A percentile compares a stretch with the other conserved stretches of the same genome.
Evolutionary conservation across 2,888 invertebrate genomes (phyloP).

Genomic region (Pseudeuparius sepicola): DNA sequence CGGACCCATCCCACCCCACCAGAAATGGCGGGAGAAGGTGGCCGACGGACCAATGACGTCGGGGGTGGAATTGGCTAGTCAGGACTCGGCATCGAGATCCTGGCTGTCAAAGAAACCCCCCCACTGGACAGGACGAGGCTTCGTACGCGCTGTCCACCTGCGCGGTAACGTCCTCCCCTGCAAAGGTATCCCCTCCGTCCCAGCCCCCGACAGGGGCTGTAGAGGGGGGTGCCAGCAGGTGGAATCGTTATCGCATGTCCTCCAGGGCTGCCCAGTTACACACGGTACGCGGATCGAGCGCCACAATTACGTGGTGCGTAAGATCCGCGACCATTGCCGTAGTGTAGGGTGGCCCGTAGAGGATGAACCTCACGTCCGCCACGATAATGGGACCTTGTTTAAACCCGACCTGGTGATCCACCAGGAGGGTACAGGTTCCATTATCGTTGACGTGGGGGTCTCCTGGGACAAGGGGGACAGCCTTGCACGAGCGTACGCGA

Average conservation of each 20-base stretch:
- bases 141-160: slow-evolving; percentile 23
- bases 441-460: no score
- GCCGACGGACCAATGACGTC: slow-evolving; percentile 9
- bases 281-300: slow-evolving; percentile 22
- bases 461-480: background rate
- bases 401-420: no score
- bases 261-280: slow-evolving; percentile 22
- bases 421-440: slow-evolving; percentile 13
- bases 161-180: slow-evolving; percentile 23
- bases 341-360: slow-evolving; percentile 8
- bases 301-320: no score
- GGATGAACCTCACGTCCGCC: slow-evolving; percentile 16
- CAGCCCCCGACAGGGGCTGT: slow-evolving; percentile 19
- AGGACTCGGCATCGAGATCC: slow-evolving; percentile 10
- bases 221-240: slow-evolving; percentile 21
- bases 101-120: slow-evolving; percentile 15
- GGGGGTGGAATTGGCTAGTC: no score
- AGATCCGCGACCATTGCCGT: slow-evolving; percentile 9
- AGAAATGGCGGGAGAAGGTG: slow-evolving; percentile 11
- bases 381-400: slow-evolving; percentile 14
- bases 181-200: slow-evolving; percentile 22
- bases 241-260: slow-evolving; percentile 24
- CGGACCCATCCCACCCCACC: slow-evolving; percentile 19
- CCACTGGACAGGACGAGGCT: slow-evolving; percentile 26
- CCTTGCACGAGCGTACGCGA: background rate